Conservation (phyloP, 2,888 invertebrate species). For the Trachelus tabidus region DNA sequence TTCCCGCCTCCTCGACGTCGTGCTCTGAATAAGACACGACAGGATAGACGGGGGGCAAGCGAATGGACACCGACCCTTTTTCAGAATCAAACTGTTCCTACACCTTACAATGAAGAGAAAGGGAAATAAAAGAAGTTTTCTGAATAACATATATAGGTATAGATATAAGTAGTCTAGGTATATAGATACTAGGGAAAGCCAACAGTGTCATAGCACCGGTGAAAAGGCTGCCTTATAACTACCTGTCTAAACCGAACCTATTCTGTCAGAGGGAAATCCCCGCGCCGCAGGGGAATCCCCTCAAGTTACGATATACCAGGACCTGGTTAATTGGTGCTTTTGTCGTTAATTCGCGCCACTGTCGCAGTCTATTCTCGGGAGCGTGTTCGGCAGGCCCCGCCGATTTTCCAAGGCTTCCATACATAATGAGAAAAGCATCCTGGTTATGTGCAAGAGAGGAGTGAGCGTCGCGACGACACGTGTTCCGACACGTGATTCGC, state of each 20-base stretch:
- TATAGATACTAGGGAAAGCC: background rate
- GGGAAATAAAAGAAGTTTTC: slow-evolving; percentile 1
- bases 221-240: background rate
- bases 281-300: background rate
- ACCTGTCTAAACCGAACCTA: background rate
- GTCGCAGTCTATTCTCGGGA: slow-evolving; percentile 29
- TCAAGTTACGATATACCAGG: background rate
- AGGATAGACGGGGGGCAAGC: slow-evolving; percentile 19
- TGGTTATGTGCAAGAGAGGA: slow-evolving; percentile 21
- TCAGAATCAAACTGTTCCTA: background rate
- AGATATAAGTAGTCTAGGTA: background rate
- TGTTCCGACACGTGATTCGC: slow-evolving; percentile 60
- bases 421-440: slow-evolving; percentile 46
- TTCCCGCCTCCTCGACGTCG: background rate
- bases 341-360: slow-evolving; percentile 40
- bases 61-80: slow-evolving; percentile 1
- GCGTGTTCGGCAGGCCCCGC: slow-evolving; percentile 44
- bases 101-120: slow-evolving; percentile 27
- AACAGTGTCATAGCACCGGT: background rate
- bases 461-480: slow-evolving; percentile 52
- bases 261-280: background rate
- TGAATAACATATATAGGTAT: background rate
- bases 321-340: slow-evolving; percentile 45
- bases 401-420: slow-evolving; percentile 57
- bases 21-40: slow-evolving; percentile 6